Evolutionary conservation across 2,113 vertebrate genomes (phyloP), one percentile per base, ranked within the genome.

Genomic region (Recurvirostra avosetta): DNA sequence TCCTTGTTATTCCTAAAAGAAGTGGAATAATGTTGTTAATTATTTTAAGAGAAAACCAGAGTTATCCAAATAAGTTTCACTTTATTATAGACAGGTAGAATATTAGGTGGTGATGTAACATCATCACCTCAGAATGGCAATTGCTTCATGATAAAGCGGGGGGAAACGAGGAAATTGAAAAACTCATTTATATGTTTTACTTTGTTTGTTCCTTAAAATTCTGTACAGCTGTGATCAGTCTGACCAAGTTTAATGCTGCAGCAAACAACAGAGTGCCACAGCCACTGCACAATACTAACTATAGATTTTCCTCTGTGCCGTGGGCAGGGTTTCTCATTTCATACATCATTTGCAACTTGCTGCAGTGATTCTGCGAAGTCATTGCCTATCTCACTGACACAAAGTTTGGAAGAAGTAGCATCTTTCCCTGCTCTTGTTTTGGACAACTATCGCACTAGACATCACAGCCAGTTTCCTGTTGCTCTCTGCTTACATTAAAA

Each of bases 261-360:
- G 65, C 74, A 92, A 90, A 74, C 12, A 94, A 43, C 38, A 82
- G 3, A 68, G 21, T 84, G 23, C 38, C 81, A 84, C 53, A 81
- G 68, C 22, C 38, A 61, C 76, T 95, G 75, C 74, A 90, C 41
- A 77, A 72, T 79, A 34, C 81, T 73, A 81, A 55, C 90, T 96
- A 47, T 88, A 40, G 93, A 79, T 97, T 96, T 94, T 66, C 29
- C 38, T 86, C 53, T 90, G 21, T 90, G 94, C 70, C 34, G 4
- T 88, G 47, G 92, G 68, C 92, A 14, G 8, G 20, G 8, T 96
- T 94, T 97, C 92, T 97, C 75, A 91, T 96, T 96, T 97, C 90
- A 94, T 97, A 96, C 68, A 90, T 92, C 78, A 95, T 97, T 97
- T 97, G 68, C 86, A 96, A 92, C 88, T 94, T 89, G 77, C 86